These are phyloP conservation scores for Scolanthus callimorphus DNA, from an alignment of 92 coral and sea anemone species.

Conservation along the genomic window DNA sequence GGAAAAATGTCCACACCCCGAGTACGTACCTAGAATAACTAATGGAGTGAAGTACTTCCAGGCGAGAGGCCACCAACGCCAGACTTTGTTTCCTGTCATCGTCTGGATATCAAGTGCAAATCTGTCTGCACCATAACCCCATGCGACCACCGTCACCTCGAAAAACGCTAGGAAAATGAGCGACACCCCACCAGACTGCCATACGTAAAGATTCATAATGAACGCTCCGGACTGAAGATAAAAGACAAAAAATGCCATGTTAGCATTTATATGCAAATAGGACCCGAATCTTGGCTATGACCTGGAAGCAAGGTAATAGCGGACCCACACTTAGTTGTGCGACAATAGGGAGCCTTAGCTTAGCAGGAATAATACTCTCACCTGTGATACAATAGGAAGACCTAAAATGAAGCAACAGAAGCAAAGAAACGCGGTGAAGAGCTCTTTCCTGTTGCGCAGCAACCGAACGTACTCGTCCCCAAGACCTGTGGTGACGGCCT, in stretches of 20 bases:
- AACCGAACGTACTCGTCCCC: constrained; percentile 87
- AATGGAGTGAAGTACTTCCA: constrained; percentile 91
- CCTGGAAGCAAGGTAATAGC: neutral
- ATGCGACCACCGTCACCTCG: constrained; percentile 81
- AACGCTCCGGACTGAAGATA: constrained; percentile 75
- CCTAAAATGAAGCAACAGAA: constrained; percentile 81
- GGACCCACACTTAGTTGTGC: too few relatives aligned
- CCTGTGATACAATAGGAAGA: constrained; percentile 86
- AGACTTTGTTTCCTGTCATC: constrained; percentile 86
- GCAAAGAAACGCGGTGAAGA: constrained; percentile 83
- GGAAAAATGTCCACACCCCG: too few relatives aligned
- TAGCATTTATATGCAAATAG: too few relatives aligned
- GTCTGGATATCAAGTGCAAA: constrained; percentile 81
- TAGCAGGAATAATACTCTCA: too few relatives aligned
- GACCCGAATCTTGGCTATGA: neutral
- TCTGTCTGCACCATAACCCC: constrained; percentile 95
- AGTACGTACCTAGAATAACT: constrained; percentile 90
- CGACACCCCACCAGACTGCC: constrained; percentile 93
- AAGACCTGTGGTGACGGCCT: constrained; percentile 97
- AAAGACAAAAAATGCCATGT: too few relatives aligned
- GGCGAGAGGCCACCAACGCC: constrained; percentile 94
- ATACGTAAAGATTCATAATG: constrained; percentile 82
- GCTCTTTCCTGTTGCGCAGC: constrained; percentile 75
- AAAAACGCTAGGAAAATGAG: constrained; percentile 91
- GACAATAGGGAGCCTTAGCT: too few relatives aligned